phyloP scores from a whole-genome alignment of 1,140 invertebrate species.

The Dendroctonus ponderosae region DNA sequence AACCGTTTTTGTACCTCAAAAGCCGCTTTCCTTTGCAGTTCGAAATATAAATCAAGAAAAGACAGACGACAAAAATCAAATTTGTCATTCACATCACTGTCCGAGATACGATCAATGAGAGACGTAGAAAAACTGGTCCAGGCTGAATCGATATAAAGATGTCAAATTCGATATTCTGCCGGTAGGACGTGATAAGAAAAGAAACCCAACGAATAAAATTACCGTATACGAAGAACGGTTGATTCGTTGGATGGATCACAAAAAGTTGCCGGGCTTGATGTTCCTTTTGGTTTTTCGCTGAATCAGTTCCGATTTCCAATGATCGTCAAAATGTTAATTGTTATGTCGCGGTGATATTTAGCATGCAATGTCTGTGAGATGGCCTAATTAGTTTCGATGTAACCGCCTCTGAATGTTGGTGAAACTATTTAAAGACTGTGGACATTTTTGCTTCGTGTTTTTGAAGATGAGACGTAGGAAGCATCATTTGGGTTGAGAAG shows the following conservation, averaged over 20 bases:
- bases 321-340: slow-evolving; percentile 5
- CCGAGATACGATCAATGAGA: slow-evolving; percentile 32
- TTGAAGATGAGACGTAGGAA: slow-evolving; percentile 35
- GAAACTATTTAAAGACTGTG: slow-evolving; percentile 22
- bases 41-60: slow-evolving; percentile 23
- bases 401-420: slow-evolving; percentile 31
- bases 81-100: slow-evolving; percentile 39
- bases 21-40: background rate
- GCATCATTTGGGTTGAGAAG: slow-evolving; percentile 20
- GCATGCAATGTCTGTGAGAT: background rate
- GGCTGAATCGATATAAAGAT: slow-evolving; percentile 38
- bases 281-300: background rate
- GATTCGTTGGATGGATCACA: slow-evolving; percentile 1
- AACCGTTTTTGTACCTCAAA: background rate
- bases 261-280: background rate
- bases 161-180: slow-evolving; percentile 37
- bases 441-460: slow-evolving; percentile 30
- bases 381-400: slow-evolving; percentile 20
- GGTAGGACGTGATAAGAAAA: slow-evolving; percentile 29
- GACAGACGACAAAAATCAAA: slow-evolving; percentile 28
- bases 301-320: background rate
- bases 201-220: slow-evolving; percentile 19
- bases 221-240: slow-evolving; percentile 14
- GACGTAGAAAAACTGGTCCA: slow-evolving; percentile 40
- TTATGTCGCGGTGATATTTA: slow-evolving; percentile 8